A percentile compares a stretch with the other conserved stretches of the same genome.
phyloP scores from a whole-genome alignment of 2,797 vertebrate species.

The Alauda arvensis region DNA sequence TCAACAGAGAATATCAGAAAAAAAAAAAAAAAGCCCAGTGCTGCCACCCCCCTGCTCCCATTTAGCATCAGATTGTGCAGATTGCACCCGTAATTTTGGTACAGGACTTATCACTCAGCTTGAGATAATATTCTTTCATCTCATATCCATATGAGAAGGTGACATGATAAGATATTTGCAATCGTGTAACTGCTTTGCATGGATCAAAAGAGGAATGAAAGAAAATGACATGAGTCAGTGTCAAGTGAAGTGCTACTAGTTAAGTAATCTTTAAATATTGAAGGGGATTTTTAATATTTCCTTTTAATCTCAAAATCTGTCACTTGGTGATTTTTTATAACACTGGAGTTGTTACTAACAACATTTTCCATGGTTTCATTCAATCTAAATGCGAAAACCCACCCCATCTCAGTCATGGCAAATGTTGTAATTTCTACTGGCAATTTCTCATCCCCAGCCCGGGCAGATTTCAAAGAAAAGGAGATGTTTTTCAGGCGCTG shows the following conservation, averaged over 20 bases:
- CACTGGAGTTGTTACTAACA: constrained; percentile 60
- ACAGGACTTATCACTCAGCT: constrained; percentile 55
- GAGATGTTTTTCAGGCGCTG: constrained; percentile 30
- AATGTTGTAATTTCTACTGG: constrained; percentile 41
- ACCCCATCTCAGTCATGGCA: constrained; percentile 34
- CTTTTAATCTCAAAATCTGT: constrained; percentile 79
- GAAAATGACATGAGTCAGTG: constrained; percentile 73
- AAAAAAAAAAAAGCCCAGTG: not conserved
- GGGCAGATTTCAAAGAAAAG: constrained; percentile 38
- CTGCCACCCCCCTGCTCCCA: not conserved
- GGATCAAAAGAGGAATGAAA: constrained; percentile 81
- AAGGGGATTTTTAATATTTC: constrained; percentile 80
- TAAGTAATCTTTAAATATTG: constrained; percentile 83
- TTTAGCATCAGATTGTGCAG: constrained; percentile 43
- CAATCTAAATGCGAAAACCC: constrained; percentile 40
- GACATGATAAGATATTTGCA: constrained; percentile 75
- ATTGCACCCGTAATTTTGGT: constrained; percentile 50
- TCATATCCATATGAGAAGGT: constrained; percentile 68
- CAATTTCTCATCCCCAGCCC: constrained; percentile 29
- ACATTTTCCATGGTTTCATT: constrained; percentile 65
- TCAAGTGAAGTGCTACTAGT: constrained; percentile 74
- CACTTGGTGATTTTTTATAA: constrained; percentile 63
- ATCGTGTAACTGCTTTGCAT: constrained; percentile 74
- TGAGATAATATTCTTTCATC: constrained; percentile 74
- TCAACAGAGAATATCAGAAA: not conserved